Conservation (phyloP, 2,797 vertebrate species). For the Chelmon rostratus region DNA sequence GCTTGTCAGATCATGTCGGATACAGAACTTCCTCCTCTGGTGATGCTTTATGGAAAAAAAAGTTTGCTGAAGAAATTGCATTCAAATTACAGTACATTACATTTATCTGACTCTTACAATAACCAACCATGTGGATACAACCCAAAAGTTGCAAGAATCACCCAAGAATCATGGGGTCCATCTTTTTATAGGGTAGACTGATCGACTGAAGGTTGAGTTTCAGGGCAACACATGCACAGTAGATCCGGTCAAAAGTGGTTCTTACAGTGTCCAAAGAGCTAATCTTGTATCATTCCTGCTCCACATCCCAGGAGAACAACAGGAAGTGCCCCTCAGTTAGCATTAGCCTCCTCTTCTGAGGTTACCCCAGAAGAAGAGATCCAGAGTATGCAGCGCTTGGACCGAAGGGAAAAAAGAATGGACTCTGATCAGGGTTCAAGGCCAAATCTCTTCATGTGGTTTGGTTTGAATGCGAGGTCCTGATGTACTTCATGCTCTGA, state of each 20-base stretch:
- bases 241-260: neutral
- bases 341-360: neutral
- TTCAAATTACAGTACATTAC: neutral
- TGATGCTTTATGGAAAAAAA: too few species aligned
- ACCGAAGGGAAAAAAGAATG: constrained; percentile 16
- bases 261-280: neutral
- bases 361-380: neutral
- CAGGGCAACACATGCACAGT: neutral
- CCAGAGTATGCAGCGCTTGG: neutral
- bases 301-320: neutral
- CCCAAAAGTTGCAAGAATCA: too few species aligned
- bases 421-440: constrained; percentile 31
- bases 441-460: constrained; percentile 21
- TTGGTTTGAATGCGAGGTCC: constrained; percentile 26
- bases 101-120: too few species aligned
- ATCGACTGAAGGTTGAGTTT: too few species aligned
- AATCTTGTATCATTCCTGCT: neutral
- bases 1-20: neutral
- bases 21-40: neutral
- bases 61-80: neutral
- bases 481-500: constrained; percentile 21
- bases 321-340: constrained; percentile 12
- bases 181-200: neutral
- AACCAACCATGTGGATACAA: too few species aligned
- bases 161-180: too few species aligned